phyloP scores from a whole-genome alignment of 2,888 invertebrate genomes.

The Crocallis elinguaria region DNA sequence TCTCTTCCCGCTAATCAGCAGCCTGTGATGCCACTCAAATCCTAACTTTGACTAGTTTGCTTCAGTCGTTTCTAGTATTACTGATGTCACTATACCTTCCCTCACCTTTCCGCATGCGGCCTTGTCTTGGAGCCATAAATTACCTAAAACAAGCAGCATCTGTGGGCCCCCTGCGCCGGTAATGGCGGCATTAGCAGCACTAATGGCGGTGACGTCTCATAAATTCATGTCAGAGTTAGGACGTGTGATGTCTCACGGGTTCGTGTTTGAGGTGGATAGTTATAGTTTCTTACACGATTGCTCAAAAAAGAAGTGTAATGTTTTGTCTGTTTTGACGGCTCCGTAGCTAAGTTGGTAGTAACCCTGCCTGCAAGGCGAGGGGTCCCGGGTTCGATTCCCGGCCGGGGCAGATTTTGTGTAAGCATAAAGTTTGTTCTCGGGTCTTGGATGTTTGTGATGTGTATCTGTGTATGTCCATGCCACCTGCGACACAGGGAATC shows the following conservation, averaged over 20 bases:
- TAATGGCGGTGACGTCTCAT: conserved; percentile 84
- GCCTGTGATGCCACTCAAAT: background rate
- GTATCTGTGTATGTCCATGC: too few relatives aligned
- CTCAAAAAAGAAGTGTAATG: too few relatives aligned
- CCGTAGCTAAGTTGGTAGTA: too few relatives aligned
- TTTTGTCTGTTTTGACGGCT: too few relatives aligned
- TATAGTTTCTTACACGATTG: too few relatives aligned
- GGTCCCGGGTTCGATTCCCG: too few relatives aligned
- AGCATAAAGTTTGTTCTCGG: too few relatives aligned
- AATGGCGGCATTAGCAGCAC: conserved; percentile 82
- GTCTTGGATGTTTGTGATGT: too few relatives aligned
- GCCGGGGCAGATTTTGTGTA: too few relatives aligned
- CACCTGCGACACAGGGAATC: too few relatives aligned
- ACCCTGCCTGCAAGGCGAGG: too few relatives aligned
- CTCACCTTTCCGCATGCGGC: conserved; percentile 65
- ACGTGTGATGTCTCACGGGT: conserved; percentile 44
- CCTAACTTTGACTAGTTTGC: background rate
- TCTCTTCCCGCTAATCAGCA: background rate
- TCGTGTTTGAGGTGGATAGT: conserved; percentile 14
- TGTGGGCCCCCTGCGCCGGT: conserved; percentile 70
- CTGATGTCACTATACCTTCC: conserved; percentile 13
- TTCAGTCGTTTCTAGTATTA: conserved; percentile 48
- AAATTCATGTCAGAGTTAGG: conserved; percentile 81
- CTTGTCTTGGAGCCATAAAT: conserved; percentile 77
- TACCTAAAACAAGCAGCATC: conserved; percentile 84